phyloP scores from a whole-genome alignment of 2,797 vertebrate genomes.

The Poecilia gillii region DNA sequence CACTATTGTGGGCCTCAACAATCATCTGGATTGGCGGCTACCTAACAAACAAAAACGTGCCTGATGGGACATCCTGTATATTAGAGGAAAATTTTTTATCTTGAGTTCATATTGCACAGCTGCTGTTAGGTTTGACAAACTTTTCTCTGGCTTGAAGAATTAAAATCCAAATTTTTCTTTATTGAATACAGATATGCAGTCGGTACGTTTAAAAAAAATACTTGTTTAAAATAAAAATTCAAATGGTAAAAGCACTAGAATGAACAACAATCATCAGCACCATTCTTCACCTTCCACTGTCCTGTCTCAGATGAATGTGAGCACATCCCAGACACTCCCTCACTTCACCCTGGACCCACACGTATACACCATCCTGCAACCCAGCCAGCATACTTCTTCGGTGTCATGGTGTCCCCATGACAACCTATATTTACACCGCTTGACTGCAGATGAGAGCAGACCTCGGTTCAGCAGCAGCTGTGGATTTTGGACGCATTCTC shows the following conservation, averaged over 20 bases:
- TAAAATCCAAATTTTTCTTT: background rate
- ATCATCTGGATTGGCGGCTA: background rate
- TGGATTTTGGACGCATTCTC: slow-evolving; percentile 34
- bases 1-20: background rate
- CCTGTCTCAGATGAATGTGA: slow-evolving; percentile 14
- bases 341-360: slow-evolving; percentile 17
- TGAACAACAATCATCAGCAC: slow-evolving; percentile 4
- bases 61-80: background rate
- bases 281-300: slow-evolving; percentile 32
- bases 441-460: slow-evolving; percentile 50
- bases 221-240: background rate
- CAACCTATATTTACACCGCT: slow-evolving; percentile 81
- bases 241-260: background rate
- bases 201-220: background rate
- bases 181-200: background rate
- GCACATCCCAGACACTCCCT: slow-evolving; percentile 52
- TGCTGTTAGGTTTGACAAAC: background rate
- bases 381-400: slow-evolving; percentile 59
- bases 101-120: background rate
- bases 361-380: slow-evolving; percentile 29
- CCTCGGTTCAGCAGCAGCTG: slow-evolving; percentile 67
- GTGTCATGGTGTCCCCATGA: slow-evolving; percentile 75
- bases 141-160: background rate
- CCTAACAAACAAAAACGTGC: background rate
- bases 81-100: background rate